A percentile compares a stretch with the other conserved stretches of the same genome.
Conservation (phyloP, 2,797 vertebrate species). For the Manis pentadactyla region DNA sequence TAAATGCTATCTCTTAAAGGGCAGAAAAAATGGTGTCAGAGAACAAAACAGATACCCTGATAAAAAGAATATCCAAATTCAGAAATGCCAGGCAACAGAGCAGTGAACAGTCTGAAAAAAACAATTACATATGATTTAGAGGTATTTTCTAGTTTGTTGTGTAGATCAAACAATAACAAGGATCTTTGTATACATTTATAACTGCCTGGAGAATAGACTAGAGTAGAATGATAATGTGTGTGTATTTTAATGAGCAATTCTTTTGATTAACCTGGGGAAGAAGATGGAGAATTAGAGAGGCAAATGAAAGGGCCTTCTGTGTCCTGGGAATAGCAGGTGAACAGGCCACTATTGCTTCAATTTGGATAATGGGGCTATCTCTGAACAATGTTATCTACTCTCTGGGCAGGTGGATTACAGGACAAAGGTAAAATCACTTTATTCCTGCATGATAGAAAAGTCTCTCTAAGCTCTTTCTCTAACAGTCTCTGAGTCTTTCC, state of each 20-base stretch:
- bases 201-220: conserved; percentile 68
- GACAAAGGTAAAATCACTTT: conserved; percentile 79
- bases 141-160: conserved; percentile 73
- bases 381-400: conserved; percentile 70
- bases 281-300: conserved; percentile 69
- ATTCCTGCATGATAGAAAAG: conserved; percentile 67
- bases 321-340: conserved; percentile 57
- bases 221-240: conserved; percentile 71
- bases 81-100: conserved; percentile 11
- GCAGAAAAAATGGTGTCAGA: conserved; percentile 24
- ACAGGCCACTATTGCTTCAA: conserved; percentile 55
- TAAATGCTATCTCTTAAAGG: conserved; percentile 52
- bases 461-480: conserved; percentile 66
- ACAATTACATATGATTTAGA: conserved; percentile 74
- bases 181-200: conserved; percentile 70
- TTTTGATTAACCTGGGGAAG: conserved; percentile 71
- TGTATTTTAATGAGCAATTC: conserved; percentile 71
- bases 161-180: conserved; percentile 62
- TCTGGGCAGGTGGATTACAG: conserved; percentile 57
- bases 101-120: conserved; percentile 61
- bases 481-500: conserved; percentile 60
- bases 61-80: conserved; percentile 70
- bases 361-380: conserved; percentile 75
- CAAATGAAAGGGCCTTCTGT: conserved; percentile 44
- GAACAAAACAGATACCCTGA: conserved; percentile 54